Evolutionary conservation across 2,113 vertebrate species (phyloP).

Genomic region (Heptranchias perlo): DNA sequence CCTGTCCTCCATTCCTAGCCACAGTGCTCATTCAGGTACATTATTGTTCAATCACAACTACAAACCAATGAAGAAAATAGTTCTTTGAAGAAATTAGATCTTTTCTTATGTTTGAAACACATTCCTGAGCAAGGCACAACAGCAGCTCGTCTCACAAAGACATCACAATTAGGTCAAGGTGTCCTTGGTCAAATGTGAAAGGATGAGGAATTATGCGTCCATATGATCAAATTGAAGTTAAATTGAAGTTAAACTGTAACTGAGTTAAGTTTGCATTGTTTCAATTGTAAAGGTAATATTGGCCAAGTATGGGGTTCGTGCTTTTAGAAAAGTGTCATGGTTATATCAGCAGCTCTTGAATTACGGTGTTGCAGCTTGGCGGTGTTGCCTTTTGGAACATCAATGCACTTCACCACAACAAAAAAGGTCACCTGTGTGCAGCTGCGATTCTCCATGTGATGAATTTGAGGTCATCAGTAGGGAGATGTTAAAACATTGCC

Average conservation of each 20-base stretch:
- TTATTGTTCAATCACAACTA: too few species aligned
- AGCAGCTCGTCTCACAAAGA: background rate
- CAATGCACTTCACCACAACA: background rate
- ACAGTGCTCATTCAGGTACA: too few species aligned
- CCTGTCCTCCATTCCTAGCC: too few species aligned
- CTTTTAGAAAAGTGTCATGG: background rate
- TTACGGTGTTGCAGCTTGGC: background rate
- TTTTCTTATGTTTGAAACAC: too few species aligned
- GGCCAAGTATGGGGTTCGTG: background rate
- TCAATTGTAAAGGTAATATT: background rate
- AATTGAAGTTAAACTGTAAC: background rate
- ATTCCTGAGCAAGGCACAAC: background rate
- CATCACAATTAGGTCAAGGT: background rate
- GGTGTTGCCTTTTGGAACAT: background rate
- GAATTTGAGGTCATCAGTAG: background rate
- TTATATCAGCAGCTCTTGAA: background rate
- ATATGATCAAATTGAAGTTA: background rate
- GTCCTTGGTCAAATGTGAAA: background rate
- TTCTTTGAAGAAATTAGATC: too few species aligned
- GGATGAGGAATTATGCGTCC: background rate
- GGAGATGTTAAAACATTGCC: background rate
- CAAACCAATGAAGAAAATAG: too few species aligned
- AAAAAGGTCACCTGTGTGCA: background rate
- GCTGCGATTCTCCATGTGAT: background rate
- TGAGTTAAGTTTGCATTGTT: background rate